phyloP scores from a whole-genome alignment of 2,113 vertebrate genomes.

The Sterrhoptilus dennistouni region DNA sequence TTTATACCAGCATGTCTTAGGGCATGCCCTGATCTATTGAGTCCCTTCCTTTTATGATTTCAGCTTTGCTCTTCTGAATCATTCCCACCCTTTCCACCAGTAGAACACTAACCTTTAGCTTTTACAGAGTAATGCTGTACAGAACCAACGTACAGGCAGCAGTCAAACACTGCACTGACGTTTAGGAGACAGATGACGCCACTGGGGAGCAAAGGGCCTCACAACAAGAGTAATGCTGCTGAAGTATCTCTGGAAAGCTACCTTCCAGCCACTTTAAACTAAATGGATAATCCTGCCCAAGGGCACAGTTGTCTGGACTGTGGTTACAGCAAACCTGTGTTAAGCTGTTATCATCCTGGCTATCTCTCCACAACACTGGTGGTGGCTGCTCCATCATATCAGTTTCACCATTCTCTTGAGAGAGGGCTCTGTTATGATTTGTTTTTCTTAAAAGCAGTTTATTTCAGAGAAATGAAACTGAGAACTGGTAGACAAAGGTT shows the following conservation, averaged over 20 bases:
- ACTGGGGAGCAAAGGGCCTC: neutral
- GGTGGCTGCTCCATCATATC: neutral
- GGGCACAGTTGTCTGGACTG: neutral
- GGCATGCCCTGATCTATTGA: neutral
- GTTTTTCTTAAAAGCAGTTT: neutral
- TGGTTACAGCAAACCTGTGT: neutral
- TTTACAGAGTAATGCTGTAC: conserved; percentile 51
- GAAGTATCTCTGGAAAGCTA: neutral
- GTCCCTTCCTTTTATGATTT: conserved; percentile 54
- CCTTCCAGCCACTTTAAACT: conserved; percentile 2
- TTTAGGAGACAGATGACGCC: conserved; percentile 47
- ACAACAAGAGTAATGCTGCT: neutral
- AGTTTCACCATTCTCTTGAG: neutral
- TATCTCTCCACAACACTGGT: neutral
- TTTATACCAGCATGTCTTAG: conserved; percentile 14
- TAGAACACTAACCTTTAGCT: conserved; percentile 63
- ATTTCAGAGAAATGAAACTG: neutral
- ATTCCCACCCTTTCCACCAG: conserved; percentile 7
- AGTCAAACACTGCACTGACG: conserved; percentile 56
- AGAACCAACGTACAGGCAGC: conserved; percentile 46
- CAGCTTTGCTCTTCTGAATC: conserved; percentile 33
- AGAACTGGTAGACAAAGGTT: neutral
- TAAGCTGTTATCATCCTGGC: neutral
- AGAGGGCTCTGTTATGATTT: neutral
- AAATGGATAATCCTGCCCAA: conserved; percentile 1